Percentiles rank a stretch among this genome's conserved stretches.
phyloP scores from a whole-genome alignment of 2,113 vertebrate species.

The Pyrgilauda ruficollis region DNA sequence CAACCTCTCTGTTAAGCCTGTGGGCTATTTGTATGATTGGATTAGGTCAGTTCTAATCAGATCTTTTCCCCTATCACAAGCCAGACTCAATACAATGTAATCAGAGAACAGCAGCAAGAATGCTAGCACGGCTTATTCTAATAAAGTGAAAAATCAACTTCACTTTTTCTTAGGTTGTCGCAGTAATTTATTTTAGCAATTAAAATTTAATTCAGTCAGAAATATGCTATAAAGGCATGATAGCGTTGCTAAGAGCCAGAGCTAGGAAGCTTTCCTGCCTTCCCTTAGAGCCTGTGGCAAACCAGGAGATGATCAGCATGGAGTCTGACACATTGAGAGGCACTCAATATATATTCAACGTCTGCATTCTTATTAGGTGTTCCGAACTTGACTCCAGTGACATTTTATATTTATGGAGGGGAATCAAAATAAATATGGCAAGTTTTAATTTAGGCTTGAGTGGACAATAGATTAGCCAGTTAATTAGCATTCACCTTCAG shows the following conservation, averaged over 20 bases:
- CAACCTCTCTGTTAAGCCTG: conserved; percentile 9
- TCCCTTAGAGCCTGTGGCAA: neutral
- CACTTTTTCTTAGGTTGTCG: neutral
- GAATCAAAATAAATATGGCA: neutral
- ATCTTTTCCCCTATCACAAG: conserved; percentile 26
- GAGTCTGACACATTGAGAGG: neutral
- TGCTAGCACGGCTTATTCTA: neutral
- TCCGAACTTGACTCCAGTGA: neutral
- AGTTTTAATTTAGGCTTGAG: neutral
- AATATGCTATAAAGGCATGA: neutral
- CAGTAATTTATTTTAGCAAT: conserved; percentile 15
- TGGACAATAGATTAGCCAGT: neutral
- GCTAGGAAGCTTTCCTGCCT: neutral
- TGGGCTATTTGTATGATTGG: conserved; percentile 23
- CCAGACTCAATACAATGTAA: conserved; percentile 9
- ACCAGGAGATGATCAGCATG: neutral
- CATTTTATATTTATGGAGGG: neutral
- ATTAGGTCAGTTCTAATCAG: conserved; percentile 55
- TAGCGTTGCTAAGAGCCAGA: neutral
- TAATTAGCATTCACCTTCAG: neutral
- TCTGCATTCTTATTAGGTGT: neutral
- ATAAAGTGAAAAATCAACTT: conserved; percentile 19
- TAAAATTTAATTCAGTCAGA: neutral
- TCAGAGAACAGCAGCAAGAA: conserved; percentile 13
- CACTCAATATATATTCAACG: neutral